Conservation (phyloP, 2,888 invertebrate species). For the Willowsia nigromaculata region DNA sequence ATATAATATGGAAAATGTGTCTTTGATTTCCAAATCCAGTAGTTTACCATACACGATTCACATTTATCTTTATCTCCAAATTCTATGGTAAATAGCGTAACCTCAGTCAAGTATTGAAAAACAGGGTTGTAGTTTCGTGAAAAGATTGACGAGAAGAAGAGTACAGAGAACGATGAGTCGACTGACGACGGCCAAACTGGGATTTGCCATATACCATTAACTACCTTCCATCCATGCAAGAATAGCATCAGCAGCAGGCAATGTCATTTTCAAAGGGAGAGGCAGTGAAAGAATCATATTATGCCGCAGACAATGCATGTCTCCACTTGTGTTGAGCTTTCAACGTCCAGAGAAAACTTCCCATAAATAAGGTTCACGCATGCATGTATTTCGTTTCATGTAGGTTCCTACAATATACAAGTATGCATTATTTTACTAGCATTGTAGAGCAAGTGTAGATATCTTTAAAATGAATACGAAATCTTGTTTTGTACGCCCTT, state of each 20-base stretch:
- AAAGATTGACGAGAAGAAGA: not conserved
- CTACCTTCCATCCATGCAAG: not conserved
- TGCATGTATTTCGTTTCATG: too few relatives aligned
- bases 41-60: too few relatives aligned
- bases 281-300: constrained; percentile 18
- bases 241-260: not conserved
- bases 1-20: too few relatives aligned
- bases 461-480: not conserved
- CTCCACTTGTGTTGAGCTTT: constrained; percentile 25
- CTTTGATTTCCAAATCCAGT: too few relatives aligned
- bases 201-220: not conserved
- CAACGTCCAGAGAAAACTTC: constrained; percentile 12
- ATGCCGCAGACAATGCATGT: constrained; percentile 15
- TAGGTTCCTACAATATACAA: too few relatives aligned
- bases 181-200: constrained; percentile 26
- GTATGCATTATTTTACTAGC: not conserved
- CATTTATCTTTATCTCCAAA: too few relatives aligned
- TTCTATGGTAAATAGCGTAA: not conserved
- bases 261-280: constrained; percentile 11
- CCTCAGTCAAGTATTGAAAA: not conserved
- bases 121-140: not conserved
- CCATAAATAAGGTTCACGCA: constrained; percentile 30
- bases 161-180: not conserved
- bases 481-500: not conserved
- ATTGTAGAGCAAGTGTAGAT: not conserved